Evolutionary conservation across 2,797 vertebrate species (phyloP).

Genomic region (Poeciliopsis gracilis): DNA sequence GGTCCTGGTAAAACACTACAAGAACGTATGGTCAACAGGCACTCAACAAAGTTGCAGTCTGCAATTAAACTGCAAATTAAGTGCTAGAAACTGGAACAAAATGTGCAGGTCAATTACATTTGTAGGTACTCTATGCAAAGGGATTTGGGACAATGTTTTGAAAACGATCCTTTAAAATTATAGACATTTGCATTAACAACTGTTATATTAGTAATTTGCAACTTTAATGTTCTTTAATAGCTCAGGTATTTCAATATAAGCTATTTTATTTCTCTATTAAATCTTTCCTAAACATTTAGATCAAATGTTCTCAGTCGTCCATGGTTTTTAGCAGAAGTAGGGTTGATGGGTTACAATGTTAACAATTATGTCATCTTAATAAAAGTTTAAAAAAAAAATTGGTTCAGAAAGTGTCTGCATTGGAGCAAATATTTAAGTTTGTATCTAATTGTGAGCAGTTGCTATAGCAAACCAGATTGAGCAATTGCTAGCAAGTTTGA

Average conservation of each 20-base stretch:
- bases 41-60: slow-evolving; percentile 42
- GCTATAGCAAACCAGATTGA: neutral
- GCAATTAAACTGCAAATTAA: slow-evolving; percentile 32
- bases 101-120: neutral
- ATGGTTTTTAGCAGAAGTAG: neutral
- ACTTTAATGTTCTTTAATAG: neutral
- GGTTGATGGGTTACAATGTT: neutral
- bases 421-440: neutral
- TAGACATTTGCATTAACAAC: neutral
- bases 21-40: slow-evolving; percentile 50
- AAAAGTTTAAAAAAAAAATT: neutral
- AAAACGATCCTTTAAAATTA: neutral
- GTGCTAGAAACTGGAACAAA: neutral
- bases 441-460: neutral
- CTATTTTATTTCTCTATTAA: neutral
- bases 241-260: neutral
- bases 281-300: neutral
- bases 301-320: neutral
- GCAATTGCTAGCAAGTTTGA: neutral
- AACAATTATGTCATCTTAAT: neutral
- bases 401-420: neutral
- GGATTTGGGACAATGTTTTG: neutral
- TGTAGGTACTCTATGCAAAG: neutral
- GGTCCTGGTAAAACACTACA: slow-evolving; percentile 66
- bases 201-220: neutral